A percentile compares a stretch with the other conserved stretches of the same genome.
Evolutionary conservation across 2,797 vertebrate species (phyloP).

Genomic region (Gymnoscopelus microlampas): DNA sequence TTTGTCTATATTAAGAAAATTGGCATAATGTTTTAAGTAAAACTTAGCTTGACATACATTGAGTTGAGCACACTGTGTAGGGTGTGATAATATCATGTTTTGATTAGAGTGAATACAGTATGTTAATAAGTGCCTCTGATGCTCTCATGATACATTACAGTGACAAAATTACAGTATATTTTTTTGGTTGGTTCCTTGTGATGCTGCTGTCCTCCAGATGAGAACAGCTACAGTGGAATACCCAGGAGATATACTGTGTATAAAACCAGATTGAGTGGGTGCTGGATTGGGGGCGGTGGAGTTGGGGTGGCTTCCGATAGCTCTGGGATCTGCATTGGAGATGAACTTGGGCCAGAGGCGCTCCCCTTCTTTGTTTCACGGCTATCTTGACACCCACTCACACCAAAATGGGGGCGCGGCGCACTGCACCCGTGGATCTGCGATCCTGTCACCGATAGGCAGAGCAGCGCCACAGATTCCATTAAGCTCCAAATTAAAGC

Average conservation of each 20-base stretch:
- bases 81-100: too few species aligned
- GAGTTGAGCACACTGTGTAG: too few species aligned
- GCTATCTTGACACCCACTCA: conserved; percentile 81
- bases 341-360: conserved; percentile 68
- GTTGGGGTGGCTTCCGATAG: conserved; percentile 36
- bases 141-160: too few species aligned
- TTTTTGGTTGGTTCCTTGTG: conserved; percentile 45
- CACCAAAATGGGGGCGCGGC: conserved; percentile 73
- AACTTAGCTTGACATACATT: too few species aligned
- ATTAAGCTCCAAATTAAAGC: conserved; percentile 86
- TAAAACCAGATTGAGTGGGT: too few species aligned
- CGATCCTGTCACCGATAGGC: conserved; percentile 81
- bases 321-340: conserved; percentile 72
- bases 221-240: conserved; percentile 52
- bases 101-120: too few species aligned
- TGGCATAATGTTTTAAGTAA: too few species aligned
- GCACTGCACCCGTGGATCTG: conserved; percentile 80
- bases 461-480: conserved; percentile 79
- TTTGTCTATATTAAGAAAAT: too few species aligned
- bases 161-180: too few species aligned
- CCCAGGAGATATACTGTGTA: conserved; percentile 30
- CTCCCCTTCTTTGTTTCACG: conserved; percentile 77
- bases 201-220: conserved; percentile 33
- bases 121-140: too few species aligned
- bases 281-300: too few species aligned